Conservation (phyloP, 1,140 invertebrate species). For the Papilio glaucus region DNA sequence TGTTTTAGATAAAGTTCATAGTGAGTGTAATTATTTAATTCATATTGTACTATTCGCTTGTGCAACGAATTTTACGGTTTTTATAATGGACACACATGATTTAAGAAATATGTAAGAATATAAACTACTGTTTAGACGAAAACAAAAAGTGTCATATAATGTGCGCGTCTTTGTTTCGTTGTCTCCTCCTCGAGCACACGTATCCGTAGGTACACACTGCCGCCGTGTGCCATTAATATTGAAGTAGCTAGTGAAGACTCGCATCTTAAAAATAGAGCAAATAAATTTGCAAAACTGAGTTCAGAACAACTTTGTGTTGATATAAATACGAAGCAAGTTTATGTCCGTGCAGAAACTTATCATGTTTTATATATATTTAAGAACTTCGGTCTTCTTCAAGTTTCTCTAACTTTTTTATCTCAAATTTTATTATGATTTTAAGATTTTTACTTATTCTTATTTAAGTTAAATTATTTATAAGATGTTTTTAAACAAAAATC, state of each 20-base stretch:
- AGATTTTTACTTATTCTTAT: background rate
- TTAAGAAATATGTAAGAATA: too few relatives aligned
- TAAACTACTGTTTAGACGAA: too few relatives aligned
- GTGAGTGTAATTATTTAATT: too few relatives aligned
- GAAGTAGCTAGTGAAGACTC: background rate
- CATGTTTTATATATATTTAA: conserved; percentile 21
- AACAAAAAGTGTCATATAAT: too few relatives aligned
- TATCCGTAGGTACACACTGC: background rate
- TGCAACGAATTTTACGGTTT: too few relatives aligned
- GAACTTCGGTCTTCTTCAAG: conserved; percentile 1
- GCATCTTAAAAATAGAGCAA: background rate
- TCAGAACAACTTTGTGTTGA: conserved; percentile 8
- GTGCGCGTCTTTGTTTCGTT: too few relatives aligned
- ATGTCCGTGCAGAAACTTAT: conserved; percentile 15
- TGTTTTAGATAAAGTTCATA: too few relatives aligned
- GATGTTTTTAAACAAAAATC: too few relatives aligned
- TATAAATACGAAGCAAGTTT: conserved; percentile 19
- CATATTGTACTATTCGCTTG: too few relatives aligned
- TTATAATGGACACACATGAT: too few relatives aligned
- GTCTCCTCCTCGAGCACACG: too few relatives aligned
- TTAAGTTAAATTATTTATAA: too few relatives aligned
- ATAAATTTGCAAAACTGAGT: conserved; percentile 15
- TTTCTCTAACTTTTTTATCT: background rate
- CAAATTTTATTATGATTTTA: conserved; percentile 2
- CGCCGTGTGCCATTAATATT: background rate